A percentile compares a stretch with the other conserved stretches of the same genome.
These are phyloP conservation scores for Tachina lurida DNA, from an alignment of 2,888 invertebrate genomes.

Conservation along the genomic window DNA sequence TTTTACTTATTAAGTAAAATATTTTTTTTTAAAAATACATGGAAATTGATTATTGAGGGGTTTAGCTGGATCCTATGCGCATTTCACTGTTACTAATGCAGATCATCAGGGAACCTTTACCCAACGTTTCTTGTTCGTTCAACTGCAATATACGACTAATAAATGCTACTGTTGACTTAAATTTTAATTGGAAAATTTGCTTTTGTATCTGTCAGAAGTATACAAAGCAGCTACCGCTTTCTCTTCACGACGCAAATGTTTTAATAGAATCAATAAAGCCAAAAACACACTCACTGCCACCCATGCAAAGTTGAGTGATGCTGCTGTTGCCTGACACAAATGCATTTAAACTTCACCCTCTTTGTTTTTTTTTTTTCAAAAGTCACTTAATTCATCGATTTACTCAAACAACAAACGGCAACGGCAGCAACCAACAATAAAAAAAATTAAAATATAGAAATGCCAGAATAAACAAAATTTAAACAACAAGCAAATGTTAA, in stretches of 20 bases:
- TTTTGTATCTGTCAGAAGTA: slow-evolving; percentile 21
- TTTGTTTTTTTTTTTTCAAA: slow-evolving; percentile 62
- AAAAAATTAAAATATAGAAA: slow-evolving; percentile 13
- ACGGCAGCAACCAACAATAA: slow-evolving; percentile 2
- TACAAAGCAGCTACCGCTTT: background rate
- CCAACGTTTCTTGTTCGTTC: too few relatives aligned
- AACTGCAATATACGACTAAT: slow-evolving; percentile 10
- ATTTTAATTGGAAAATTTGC: slow-evolving; percentile 59
- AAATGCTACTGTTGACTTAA: slow-evolving; percentile 35
- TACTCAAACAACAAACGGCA: slow-evolving; percentile 54
- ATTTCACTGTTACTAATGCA: too few relatives aligned
- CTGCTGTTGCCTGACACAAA: slow-evolving; percentile 38
- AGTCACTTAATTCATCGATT: slow-evolving; percentile 70
- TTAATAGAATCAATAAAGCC: slow-evolving; percentile 56
- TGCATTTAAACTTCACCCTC: slow-evolving; percentile 39
- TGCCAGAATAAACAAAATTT: slow-evolving; percentile 31
- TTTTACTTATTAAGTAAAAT: too few relatives aligned
- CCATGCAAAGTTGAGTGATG: background rate
- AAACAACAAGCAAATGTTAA: slow-evolving; percentile 50
- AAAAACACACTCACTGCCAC: slow-evolving; percentile 70
- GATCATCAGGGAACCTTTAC: too few relatives aligned
- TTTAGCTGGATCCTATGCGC: too few relatives aligned
- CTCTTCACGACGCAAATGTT: slow-evolving; percentile 14
- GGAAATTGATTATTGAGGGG: too few relatives aligned
- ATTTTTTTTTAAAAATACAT: too few relatives aligned